These are phyloP conservation scores for Noctilio leporinus DNA, from an alignment of 2,113 vertebrate genomes.

Conservation along the genomic window DNA sequence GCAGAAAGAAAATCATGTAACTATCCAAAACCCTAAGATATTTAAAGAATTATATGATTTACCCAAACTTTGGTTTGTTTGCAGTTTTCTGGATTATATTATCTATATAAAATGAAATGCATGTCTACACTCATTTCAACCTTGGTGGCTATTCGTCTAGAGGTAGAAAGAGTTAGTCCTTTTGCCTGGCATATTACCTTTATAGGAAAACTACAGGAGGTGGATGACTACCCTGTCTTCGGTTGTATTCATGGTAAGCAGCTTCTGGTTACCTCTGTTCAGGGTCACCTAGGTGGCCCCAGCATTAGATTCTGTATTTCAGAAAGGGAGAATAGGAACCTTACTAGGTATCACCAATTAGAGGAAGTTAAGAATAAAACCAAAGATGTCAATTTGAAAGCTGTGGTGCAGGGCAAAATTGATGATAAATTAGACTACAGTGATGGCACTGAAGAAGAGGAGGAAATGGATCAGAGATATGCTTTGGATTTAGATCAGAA, in stretches of 20 bases:
- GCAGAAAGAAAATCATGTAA: background rate
- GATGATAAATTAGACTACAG: no score
- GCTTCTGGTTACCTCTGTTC: background rate
- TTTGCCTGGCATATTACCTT: background rate
- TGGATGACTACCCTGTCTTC: background rate
- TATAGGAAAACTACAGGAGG: background rate
- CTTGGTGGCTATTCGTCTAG: background rate
- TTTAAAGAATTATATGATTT: background rate
- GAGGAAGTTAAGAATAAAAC: background rate
- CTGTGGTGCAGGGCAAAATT: background rate
- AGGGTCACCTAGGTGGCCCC: background rate
- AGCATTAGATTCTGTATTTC: no score
- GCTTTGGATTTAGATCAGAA: background rate
- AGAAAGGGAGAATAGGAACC: background rate
- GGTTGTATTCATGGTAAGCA: background rate
- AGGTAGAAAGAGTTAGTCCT: background rate
- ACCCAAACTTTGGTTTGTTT: background rate
- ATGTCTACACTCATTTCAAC: background rate
- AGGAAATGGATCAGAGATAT: background rate
- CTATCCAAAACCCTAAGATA: background rate
- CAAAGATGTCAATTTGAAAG: background rate
- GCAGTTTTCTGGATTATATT: background rate
- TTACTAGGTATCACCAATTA: background rate
- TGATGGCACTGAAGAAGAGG: background rate
- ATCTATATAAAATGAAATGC: background rate